Evolutionary conservation across 2,797 vertebrate genomes (phyloP).

Genomic region (Sebastes elongatus): DNA sequence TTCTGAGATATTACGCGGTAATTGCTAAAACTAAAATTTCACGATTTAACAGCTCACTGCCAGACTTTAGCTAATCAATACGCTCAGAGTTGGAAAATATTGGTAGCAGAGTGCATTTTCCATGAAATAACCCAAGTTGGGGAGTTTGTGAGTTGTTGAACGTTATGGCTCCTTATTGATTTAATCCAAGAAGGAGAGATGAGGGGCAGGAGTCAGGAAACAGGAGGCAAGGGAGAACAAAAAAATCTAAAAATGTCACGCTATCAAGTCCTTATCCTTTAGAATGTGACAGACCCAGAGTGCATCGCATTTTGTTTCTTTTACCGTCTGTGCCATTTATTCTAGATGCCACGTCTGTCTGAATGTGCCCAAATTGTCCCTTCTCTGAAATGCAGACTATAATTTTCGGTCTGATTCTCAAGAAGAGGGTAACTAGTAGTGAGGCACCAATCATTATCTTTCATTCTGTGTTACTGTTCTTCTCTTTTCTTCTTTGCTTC

Average conservation of each 20-base stretch:
- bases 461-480: neutral
- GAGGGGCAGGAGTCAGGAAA: slow-evolving; percentile 4
- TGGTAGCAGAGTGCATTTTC: slow-evolving; percentile 2
- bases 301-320: neutral
- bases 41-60: slow-evolving; percentile 11
- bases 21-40: slow-evolving; percentile 24
- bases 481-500: neutral
- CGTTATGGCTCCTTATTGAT: slow-evolving; percentile 35
- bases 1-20: slow-evolving; percentile 10
- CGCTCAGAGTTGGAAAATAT: slow-evolving; percentile 10
- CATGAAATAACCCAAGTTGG: slow-evolving; percentile 1
- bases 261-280: slow-evolving; percentile 10
- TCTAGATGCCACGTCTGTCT: neutral
- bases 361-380: slow-evolving; percentile 10
- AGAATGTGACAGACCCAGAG: neutral
- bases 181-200: slow-evolving; percentile 30
- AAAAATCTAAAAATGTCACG: neutral
- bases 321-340: slow-evolving; percentile 11
- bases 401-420: slow-evolving; percentile 9
- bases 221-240: neutral
- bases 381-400: slow-evolving; percentile 9
- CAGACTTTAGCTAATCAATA: slow-evolving; percentile 52
- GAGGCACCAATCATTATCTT: slow-evolving; percentile 17
- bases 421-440: neutral
- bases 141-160: slow-evolving; percentile 35